Base-by-base conservation (phyloP, 2,113 vertebrate species). In the Dicrurus megarhynchus region DNA sequence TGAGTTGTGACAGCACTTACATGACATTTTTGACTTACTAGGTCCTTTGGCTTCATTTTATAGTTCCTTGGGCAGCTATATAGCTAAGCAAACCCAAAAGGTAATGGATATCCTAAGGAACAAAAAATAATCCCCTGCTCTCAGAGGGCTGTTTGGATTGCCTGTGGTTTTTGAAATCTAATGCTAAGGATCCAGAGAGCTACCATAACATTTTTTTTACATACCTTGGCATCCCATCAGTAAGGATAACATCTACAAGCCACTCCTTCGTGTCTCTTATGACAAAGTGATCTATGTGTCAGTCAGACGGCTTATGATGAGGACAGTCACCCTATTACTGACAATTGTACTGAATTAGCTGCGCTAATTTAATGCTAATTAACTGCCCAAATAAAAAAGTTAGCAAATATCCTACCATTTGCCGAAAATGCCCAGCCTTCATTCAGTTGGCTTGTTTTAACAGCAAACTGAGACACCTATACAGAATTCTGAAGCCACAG, bases 161-260 rank as follows among this genome's bases (percentile, higher is more conserved):
- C 52, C 35, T 81, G 80, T 93, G 71, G 41, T 83, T 95, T 96
- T 78, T 63, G 77, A 84, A 96, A 86, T 63, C 47, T 44, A 74
- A 56, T 74, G 67, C 39, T 32, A 86, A 83, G 11, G n/a, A 73
- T 37, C 14, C 61, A 65, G 70, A 73, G 8, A 85, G 22, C 35
- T 80, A 53, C 47, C 44, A 28, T 64, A 42, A 11, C 13, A 37
- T 53, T 55, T 67, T 71, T 81, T 71, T 49, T 32, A 7, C 22
- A 69, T 79, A 69, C 11, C 23, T 90, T 74, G 65, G 44, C 75
- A 83, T 44, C 16, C 13, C 19, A 44, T 89, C 47, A 42, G 8
- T 56, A 71, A 37, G 21, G 24, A 64, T 41, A 70, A 82, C 11
- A 87, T 64, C 41, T 78, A 49, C 22, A 65, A 68, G 53, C 24